Evolutionary conservation across 2,113 vertebrate species (phyloP).

Genomic region (Chlorodrepanis virens): DNA sequence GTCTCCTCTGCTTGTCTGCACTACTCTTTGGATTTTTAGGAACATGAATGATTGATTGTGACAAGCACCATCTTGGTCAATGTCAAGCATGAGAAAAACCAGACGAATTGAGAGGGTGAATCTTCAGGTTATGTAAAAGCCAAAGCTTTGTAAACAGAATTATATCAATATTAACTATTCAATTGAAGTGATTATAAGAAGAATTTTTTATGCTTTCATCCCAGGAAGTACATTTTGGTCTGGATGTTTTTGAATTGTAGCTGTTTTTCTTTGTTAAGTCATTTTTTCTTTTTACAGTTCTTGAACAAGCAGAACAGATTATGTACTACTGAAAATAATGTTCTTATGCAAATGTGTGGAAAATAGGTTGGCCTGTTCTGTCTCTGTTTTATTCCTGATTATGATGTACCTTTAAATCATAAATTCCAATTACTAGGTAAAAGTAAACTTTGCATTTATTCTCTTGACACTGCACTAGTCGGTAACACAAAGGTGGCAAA

Average conservation of each 20-base stretch:
- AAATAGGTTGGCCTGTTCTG: neutral
- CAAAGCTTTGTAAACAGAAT: neutral
- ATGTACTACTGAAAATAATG: neutral
- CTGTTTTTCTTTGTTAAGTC: neutral
- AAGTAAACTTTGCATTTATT: neutral
- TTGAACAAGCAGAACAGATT: neutral
- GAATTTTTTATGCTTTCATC: neutral
- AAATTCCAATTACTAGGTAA: neutral
- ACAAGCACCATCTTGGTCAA: neutral
- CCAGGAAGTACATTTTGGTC: neutral
- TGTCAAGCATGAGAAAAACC: neutral
- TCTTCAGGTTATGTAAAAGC: neutral
- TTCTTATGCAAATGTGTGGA: neutral
- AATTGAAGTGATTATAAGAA: neutral
- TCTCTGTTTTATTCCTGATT: neutral
- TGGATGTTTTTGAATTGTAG: neutral
- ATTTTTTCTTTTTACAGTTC: neutral
- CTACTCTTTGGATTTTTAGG: neutral
- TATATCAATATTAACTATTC: neutral
- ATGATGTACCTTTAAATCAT: neutral
- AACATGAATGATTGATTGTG: neutral
- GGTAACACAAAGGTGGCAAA: neutral
- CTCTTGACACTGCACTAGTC: neutral
- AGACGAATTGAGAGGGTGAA: neutral
- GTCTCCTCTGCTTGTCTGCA: neutral